Evolutionary conservation across 2,888 invertebrate genomes (phyloP).

Genomic region (Sisyra terminalis): DNA sequence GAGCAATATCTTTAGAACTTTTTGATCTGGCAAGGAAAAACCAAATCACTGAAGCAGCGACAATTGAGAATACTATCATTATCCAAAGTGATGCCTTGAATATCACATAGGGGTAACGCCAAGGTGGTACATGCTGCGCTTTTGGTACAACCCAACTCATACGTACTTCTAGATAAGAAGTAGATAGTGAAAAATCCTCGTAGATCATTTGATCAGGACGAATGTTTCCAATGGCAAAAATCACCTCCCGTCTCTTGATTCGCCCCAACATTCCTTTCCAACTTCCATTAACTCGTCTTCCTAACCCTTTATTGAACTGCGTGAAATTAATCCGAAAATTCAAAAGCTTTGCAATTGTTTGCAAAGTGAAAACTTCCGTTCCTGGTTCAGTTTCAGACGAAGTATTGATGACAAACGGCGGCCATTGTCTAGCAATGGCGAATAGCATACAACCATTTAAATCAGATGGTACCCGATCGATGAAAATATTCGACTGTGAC

Average conservation of each 20-base stretch:
- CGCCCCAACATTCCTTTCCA: constrained; percentile 36
- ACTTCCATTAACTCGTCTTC: constrained; percentile 23
- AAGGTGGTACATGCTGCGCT: constrained; percentile 30
- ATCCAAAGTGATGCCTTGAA: constrained; percentile 33
- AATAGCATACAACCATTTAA: constrained; percentile 14
- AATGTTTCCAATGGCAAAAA: constrained; percentile 39
- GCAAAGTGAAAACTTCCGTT: constrained; percentile 15
- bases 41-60: not conserved
- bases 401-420: constrained; percentile 16
- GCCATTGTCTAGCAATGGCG: constrained; percentile 14
- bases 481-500: constrained; percentile 9
- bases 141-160: constrained; percentile 40
- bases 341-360: constrained; percentile 12
- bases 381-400: constrained; percentile 10
- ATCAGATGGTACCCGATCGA: constrained; percentile 6
- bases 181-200: constrained; percentile 35
- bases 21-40: not conserved
- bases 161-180: constrained; percentile 35
- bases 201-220: constrained; percentile 39
- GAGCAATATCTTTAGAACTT: constrained; percentile 5
- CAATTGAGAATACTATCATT: constrained; percentile 18
- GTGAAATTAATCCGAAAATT: constrained; percentile 16
- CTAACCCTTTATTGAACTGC: constrained; percentile 29
- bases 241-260: constrained; percentile 22
- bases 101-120: constrained; percentile 33